Evolutionary conservation across 1,140 invertebrate species (phyloP).

Genomic region (Eriocheir sinensis): DNA sequence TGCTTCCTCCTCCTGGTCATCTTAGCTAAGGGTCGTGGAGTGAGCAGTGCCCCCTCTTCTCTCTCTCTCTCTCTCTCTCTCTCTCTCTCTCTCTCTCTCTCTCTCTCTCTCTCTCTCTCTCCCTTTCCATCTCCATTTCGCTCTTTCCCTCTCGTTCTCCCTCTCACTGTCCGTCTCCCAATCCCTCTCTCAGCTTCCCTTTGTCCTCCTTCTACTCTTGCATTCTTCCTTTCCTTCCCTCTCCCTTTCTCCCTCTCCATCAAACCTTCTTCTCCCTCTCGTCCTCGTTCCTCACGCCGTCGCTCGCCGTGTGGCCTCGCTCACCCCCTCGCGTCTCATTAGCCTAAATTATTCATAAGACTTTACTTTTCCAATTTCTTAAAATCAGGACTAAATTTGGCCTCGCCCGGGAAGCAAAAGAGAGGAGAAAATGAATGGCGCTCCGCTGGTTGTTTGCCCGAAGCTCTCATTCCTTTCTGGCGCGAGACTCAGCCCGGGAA

Average conservation of each 20-base stretch:
- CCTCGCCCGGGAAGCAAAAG: slow-evolving; percentile 10
- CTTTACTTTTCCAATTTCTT: slow-evolving; percentile 26
- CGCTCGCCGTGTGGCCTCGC: neutral
- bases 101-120: neutral
- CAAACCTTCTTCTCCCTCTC: too few species aligned
- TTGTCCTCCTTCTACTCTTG: too few species aligned
- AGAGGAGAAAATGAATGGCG: neutral
- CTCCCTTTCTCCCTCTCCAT: neutral
- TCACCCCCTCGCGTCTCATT: neutral
- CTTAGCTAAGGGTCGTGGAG: too few species aligned
- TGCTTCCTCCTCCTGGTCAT: too few species aligned
- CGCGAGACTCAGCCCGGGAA: neutral
- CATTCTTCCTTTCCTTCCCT: slow-evolving; percentile 3
- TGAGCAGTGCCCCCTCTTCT: too few species aligned
- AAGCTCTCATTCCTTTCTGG: slow-evolving; percentile 1
- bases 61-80: too few species aligned
- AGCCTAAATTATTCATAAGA: slow-evolving; percentile 26
- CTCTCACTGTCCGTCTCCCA: neutral
- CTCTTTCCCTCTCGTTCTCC: neutral
- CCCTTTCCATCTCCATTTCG: neutral
- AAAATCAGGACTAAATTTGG: slow-evolving; percentile 25
- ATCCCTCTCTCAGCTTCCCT: too few species aligned
- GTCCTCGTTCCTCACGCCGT: neutral
- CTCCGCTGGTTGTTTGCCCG: slow-evolving; percentile 1
- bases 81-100: neutral